Conservation (phyloP, 2,113 vertebrate genomes). For the Lontra canadensis region DNA sequence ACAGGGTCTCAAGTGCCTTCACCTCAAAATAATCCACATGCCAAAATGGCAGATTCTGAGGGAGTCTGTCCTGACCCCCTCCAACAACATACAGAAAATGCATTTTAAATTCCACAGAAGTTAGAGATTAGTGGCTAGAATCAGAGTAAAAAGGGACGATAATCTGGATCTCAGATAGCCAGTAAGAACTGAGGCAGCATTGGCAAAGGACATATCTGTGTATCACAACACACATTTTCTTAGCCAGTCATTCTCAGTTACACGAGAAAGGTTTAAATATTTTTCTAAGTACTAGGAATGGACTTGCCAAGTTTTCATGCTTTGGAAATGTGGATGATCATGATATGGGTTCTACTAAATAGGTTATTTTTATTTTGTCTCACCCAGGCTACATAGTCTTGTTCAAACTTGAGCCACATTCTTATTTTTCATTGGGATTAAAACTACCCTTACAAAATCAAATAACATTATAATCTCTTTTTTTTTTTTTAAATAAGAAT, state of each 20-base stretch:
- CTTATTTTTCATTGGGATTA: slow-evolving; percentile 48
- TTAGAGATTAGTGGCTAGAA: slow-evolving; percentile 3
- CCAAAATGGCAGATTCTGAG: background rate
- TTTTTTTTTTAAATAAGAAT: background rate
- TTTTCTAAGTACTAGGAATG: background rate
- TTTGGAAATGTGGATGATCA: slow-evolving; percentile 4
- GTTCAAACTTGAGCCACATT: slow-evolving; percentile 30
- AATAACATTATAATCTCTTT: slow-evolving; percentile 30
- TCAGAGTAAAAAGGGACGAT: background rate
- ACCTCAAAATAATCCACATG: background rate
- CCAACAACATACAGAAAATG: background rate
- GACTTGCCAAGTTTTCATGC: slow-evolving; percentile 40
- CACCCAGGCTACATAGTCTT: background rate
- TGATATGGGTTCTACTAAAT: background rate
- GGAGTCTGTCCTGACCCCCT: background rate
- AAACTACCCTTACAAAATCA: slow-evolving; percentile 21
- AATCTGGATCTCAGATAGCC: background rate
- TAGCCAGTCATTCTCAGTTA: background rate
- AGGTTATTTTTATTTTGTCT: slow-evolving; percentile 47
- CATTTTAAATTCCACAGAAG: background rate
- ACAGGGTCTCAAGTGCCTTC: background rate
- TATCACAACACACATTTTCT: background rate
- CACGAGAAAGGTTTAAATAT: background rate
- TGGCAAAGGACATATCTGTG: background rate
- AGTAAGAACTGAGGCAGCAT: background rate